A percentile compares a stretch with the other conserved stretches of the same genome.
These are phyloP conservation scores for Eueides isabella DNA, from an alignment of 1,140 invertebrate species.

Conservation along the genomic window DNA sequence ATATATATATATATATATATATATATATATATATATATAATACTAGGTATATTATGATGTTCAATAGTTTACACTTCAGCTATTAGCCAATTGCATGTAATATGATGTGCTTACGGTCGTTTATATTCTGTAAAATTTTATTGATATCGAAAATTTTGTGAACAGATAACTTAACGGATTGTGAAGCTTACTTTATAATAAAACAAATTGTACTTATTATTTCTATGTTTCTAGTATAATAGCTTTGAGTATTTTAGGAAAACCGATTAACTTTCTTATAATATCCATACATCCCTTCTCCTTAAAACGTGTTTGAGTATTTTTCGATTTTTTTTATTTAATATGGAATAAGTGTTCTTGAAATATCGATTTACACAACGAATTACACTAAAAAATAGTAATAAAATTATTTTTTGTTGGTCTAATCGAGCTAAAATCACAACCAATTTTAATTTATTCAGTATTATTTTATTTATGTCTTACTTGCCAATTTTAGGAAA, in stretches of 20 bases:
- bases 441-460: background rate
- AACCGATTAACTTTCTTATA: too few relatives aligned
- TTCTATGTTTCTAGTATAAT: too few relatives aligned
- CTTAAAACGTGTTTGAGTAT: too few relatives aligned
- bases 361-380: background rate
- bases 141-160: background rate
- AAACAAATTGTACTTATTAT: too few relatives aligned
- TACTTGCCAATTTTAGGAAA: background rate
- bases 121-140: background rate
- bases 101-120: background rate
- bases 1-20: too few relatives aligned
- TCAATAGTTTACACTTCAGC: background rate
- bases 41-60: too few relatives aligned
- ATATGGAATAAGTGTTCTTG: background rate
- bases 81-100: background rate
- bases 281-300: too few relatives aligned
- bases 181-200: background rate
- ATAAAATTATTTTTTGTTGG: background rate
- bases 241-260: too few relatives aligned
- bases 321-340: too few relatives aligned
- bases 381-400: background rate
- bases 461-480: background rate
- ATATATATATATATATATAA: too few relatives aligned
- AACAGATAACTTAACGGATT: background rate
- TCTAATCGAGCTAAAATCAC: constrained; percentile 2